A percentile compares a stretch with the other conserved stretches of the same genome.
These are phyloP conservation scores for Melanotaenia maccullochi DNA, from an alignment of 2,797 vertebrate species.

Conservation along the genomic window DNA sequence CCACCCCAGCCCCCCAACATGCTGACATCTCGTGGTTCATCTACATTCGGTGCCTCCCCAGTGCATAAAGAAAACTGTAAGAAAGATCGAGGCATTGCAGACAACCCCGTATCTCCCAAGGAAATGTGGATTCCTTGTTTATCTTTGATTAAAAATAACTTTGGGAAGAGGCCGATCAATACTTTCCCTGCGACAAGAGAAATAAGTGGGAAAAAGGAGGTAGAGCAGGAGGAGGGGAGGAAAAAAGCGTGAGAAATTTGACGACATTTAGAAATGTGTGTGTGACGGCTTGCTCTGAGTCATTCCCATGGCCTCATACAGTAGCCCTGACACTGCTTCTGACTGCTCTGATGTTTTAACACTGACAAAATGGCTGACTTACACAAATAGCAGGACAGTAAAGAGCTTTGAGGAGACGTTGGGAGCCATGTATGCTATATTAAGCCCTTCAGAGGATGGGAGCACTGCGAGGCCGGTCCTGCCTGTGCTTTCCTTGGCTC, in stretches of 20 bases:
- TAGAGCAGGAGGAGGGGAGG: conserved; percentile 49
- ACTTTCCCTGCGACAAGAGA: conserved; percentile 76
- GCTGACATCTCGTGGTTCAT: conserved; percentile 47
- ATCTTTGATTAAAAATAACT: conserved; percentile 86
- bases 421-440: conserved; percentile 60
- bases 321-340: conserved; percentile 67
- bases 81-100: conserved; percentile 59
- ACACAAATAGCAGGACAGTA: conserved; percentile 50
- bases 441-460: conserved; percentile 67
- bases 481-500: conserved; percentile 81
- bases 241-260: conserved; percentile 80
- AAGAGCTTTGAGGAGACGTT: conserved; percentile 47
- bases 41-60: conserved; percentile 61
- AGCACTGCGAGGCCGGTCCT: conserved; percentile 73
- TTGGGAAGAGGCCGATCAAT: conserved; percentile 85
- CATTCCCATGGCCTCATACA: conserved; percentile 82
- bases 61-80: conserved; percentile 68
- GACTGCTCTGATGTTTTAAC: conserved; percentile 65
- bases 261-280: conserved; percentile 76
- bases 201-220: conserved; percentile 29
- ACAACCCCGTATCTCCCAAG: conserved; percentile 77
- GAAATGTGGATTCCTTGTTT: conserved; percentile 82
- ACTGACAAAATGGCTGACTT: conserved; percentile 60
- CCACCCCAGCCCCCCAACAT: conserved; percentile 19
- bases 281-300: conserved; percentile 73